Base-by-base conservation (phyloP, 2,113 vertebrate species). In the Synchiropus splendidus region DNA sequence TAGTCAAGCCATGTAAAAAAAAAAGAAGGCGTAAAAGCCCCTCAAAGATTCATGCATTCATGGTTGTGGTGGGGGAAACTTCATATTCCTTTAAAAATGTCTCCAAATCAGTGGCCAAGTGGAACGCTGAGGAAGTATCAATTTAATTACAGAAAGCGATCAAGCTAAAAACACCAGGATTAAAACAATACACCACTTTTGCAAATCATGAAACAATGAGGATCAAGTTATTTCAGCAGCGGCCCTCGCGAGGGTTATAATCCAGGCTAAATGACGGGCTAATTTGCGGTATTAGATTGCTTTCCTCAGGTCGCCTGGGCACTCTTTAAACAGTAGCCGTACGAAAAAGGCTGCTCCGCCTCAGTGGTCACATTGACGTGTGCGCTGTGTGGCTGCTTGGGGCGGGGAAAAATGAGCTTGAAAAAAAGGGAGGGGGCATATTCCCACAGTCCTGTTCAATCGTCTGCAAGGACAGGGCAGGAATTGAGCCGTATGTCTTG, bases 241-340 rank as follows among this genome's bases (percentile, higher is more conserved):
- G 47, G 56, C 53, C 64, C 72, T 56, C 40, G 2, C 39, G 67
- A 65, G 76, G 66, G 37, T 69, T 67, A 67, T 77, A 79, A 81
- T 78, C 72, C 79, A 42, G 56, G 54, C 65, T 80, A 81, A 82
- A 69, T 81, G 77, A 81, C 73, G 71, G 70, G 62, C 71, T 79
- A 75, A 82, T 85, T 83, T 76, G 68, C 57, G 66, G 70, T 56
- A 76, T 81, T 70, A 75, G 71, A 81, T 79, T 73, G 63, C 78
- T 78, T 79, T 66, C 58, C 70, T 64, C 42, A 37, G 69, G 63
- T 58, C 52, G 50, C 72, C 73, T 53, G 56, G 55, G 55, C 42
- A 42, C n/a, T 45, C 67, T 75, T 78, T 75, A 51, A 67, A 68
- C 21, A 54, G 41, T 45, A 34, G 60, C 39, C 30, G 42, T 67